Base-by-base conservation (phyloP, 2,888 invertebrate genomes). In the Globia sparganii region DNA sequence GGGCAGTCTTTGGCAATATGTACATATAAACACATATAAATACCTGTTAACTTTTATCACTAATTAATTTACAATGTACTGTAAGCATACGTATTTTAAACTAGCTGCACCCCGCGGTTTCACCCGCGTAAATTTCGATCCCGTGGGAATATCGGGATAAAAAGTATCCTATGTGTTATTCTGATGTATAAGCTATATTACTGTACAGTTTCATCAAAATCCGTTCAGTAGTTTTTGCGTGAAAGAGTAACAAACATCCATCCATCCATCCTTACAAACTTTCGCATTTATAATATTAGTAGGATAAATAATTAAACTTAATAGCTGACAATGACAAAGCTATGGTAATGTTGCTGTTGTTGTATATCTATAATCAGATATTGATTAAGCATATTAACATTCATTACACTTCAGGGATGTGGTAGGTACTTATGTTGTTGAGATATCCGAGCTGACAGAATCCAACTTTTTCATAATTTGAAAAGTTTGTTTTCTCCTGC, bases 401-500 rank as follows among this genome's bases (percentile, higher is more conserved):
- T 31, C 4, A 25, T 25, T 77, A 31, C 28, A 53, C 9, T 69
- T 37, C 49, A 49, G 34, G 8, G 34, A 15, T 31, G 31, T 40
- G n/a, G 9, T 61, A 31, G 0, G n/a, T 69, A n/a, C 25, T 53
- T 2, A 46, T 15, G 34, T 56, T 70, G 37, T 56, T 37, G 37
- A 77, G 11, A 71, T 40, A 62, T 37, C 21, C n/a, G 58, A 58
- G 5, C 21, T 64, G 53, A 28, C 34, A 18, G 34, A 70, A 25
- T 9, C 2, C 21, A 40, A 74, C 37, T 78, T 13, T 56, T 53
- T 18, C 46, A n/a, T 15, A 18, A 13, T 25, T 73, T 34, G 18
- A 59, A 56, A 64, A 58, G 40, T 73, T 78, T 2, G n/a, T 40
- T 72, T 49, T 65, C 62, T 40, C 40, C 3, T 56, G 78, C 61